These are phyloP conservation scores for Urocynchramus pylzowi DNA, from an alignment of 2,113 vertebrate species.

Conservation along the genomic window DNA sequence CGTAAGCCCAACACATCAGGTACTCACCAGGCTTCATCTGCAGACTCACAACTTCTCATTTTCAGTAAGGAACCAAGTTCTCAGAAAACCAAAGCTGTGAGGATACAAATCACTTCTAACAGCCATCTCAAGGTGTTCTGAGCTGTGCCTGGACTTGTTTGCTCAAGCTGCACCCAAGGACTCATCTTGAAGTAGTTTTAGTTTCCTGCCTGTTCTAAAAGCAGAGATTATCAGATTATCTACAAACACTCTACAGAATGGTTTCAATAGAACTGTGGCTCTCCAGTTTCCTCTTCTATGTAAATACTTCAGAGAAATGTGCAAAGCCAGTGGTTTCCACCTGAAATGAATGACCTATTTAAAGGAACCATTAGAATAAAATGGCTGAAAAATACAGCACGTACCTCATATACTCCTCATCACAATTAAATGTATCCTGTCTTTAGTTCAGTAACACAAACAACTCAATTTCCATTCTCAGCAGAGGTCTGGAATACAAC, in stretches of 20 bases:
- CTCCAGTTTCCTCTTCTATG: background rate
- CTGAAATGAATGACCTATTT: fast-evolving
- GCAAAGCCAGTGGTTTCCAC: background rate
- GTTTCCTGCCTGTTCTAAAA: background rate
- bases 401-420: background rate
- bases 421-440: background rate
- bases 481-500: background rate
- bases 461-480: background rate
- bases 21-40: background rate
- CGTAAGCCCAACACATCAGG: fast-evolving
- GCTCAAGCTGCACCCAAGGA: background rate
- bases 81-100: background rate
- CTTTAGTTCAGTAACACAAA: background rate
- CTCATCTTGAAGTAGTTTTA: background rate
- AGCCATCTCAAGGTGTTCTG: background rate
- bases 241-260: background rate
- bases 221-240: background rate
- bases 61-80: background rate
- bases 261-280: background rate
- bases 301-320: background rate
- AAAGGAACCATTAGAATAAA: background rate
- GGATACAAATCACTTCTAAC: background rate
- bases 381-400: background rate
- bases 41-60: background rate
- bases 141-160: background rate